Conservation (phyloP, 2,113 vertebrate species). For the Salvator merianae region DNA sequence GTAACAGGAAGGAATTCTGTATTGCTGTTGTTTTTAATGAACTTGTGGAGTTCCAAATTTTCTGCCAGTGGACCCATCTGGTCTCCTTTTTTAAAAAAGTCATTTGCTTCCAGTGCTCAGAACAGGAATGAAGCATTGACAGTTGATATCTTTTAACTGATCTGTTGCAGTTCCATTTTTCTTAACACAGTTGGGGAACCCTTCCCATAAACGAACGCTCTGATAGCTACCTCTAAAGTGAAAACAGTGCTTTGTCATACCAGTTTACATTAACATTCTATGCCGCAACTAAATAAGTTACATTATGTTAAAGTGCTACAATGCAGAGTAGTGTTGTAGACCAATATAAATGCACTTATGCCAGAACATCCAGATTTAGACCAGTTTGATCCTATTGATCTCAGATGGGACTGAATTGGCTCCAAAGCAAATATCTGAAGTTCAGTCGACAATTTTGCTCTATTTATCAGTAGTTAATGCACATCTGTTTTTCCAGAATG, state of each 20-base stretch:
- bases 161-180: neutral
- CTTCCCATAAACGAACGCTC: constrained; percentile 28
- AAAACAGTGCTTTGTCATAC: constrained; percentile 78
- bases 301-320: constrained; percentile 82
- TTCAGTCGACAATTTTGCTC: neutral
- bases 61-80: neutral
- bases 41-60: neutral
- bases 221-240: constrained; percentile 78
- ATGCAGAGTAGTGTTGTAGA: constrained; percentile 70
- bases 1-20: neutral
- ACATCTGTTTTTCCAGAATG: constrained; percentile 75
- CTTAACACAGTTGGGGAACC: neutral
- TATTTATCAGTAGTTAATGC: constrained; percentile 80
- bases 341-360: neutral
- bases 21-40: neutral
- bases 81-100: too few species aligned
- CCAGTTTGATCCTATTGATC: neutral
- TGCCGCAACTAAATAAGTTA: constrained; percentile 80
- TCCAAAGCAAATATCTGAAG: neutral
- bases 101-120: neutral
- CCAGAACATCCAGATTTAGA: neutral
- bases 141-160: neutral
- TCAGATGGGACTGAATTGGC: neutral
- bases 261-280: constrained; percentile 76
- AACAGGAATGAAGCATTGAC: neutral